Base-by-base conservation (phyloP, 2,113 vertebrate genomes). In the Clupea harengus region DNA sequence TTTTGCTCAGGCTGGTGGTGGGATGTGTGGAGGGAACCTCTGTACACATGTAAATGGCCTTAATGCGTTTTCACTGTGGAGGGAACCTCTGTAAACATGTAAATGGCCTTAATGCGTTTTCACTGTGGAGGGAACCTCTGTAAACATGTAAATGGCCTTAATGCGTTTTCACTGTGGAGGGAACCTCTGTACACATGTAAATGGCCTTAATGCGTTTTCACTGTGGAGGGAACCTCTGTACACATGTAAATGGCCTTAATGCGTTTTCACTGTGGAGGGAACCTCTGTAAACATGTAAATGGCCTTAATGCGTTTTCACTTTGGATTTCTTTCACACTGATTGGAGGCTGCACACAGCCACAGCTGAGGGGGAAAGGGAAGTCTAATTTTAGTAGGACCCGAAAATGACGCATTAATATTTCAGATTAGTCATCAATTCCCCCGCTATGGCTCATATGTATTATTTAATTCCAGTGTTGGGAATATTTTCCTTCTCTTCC, bases 241-340 rank as follows among this genome's bases (percentile, higher is more conserved):
- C n/a, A n/a, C n/a, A n/a, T n/a, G n/a, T n/a, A n/a, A n/a, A n/a
- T n/a, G n/a, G n/a, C n/a, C n/a, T n/a, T n/a, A n/a, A n/a, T n/a
- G n/a, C n/a, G n/a, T n/a, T n/a, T n/a, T n/a, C n/a, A n/a, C n/a
- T n/a, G n/a, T n/a, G n/a, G 28, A 78, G 72, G 72, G 28, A 78
- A 39, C 72, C 13, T 78, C 72, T 78, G 72, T 20, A 22, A 60
- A 60, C 54, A 57, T 57, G 54, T 57, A 20, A 57, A 22, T 22
- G 54, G 54, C 54, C 18, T 57, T 57, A 57, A 57, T 57, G 22
- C 1, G 2, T 57, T 57, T 57, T 57, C 22, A 39, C 28, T 2
- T 75, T 39, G 72, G 13, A 75, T 39, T 78, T 78, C 10, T 15
- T 78, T 78, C 39, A 78, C 72, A 78, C 72, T 78, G 72, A 78